Evolutionary conservation across 30 jellyfish, hydroid and myxozoan genomes (phyloP), one percentile per base, ranked within the genome.

Genomic region (Aurelia aurita): DNA sequence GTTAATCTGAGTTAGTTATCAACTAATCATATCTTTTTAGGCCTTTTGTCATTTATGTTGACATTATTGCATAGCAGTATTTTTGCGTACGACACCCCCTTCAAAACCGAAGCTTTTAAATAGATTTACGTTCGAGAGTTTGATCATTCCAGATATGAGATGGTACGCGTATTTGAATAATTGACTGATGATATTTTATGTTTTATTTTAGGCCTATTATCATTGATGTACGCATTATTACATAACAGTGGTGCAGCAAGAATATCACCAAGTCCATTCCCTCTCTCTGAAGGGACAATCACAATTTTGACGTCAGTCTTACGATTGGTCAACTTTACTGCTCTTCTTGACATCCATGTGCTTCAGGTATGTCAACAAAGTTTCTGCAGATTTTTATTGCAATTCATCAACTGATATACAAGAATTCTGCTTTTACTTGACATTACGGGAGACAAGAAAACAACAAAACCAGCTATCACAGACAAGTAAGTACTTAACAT

Each of bases 221-320:
- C 96, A 4, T 76, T 92, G 80, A 47, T 77, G 76, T 92, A 92
- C 54, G 91, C 96, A 15, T 71, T 87, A 86, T 89, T 92, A 65
- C 98, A 92, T 76, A 97, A 82, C 72, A 95, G 97, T 29, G 90
- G 92, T 31, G 23, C 95, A 3, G 84, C 88, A 11, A 79, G 98
- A 43, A 84, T 92, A 10, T 87, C 97, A 8, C 94, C 96, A 23
- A 86, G 97, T 69, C 98, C 98, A 6, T 82, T 92, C 51, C 98
- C 97, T 23, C 89, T 92, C 11, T 74, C 96, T 65, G 98, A 92
- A 19, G 79, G 27, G 21, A 87, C 96, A 21, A 64, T 92, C 18
- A 39, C 70, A 15, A 59, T 87, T 15, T 57, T 92, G 77, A 78
- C 90, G 14, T 69, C 92, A 11, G 95, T 89, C 43, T 44, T 92